A percentile compares a stretch with the other conserved stretches of the same genome.
These are phyloP conservation scores for Drosophila subobscura DNA, from an alignment of 1,140 invertebrate species.

Conservation along the genomic window DNA sequence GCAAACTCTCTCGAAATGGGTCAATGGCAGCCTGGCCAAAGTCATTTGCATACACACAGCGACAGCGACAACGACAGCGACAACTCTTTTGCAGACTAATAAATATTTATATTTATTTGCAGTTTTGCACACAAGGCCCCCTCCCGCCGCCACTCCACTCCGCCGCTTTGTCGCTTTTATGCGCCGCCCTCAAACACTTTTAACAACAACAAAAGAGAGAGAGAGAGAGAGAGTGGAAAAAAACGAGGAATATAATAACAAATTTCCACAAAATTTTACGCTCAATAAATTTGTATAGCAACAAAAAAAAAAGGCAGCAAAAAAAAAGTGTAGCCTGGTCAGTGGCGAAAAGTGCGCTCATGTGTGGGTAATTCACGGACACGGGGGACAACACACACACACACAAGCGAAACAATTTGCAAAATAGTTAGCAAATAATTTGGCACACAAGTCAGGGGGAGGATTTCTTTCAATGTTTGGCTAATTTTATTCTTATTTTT, in stretches of 20 bases:
- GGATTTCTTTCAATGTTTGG: constrained; percentile 14
- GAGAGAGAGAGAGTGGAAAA: too few species aligned
- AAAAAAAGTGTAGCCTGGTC: constrained; percentile 53
- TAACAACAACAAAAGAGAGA: neutral
- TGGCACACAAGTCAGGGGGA: constrained; percentile 22
- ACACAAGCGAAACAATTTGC: constrained; percentile 15
- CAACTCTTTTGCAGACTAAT: constrained; percentile 57
- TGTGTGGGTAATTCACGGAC: constrained; percentile 65
- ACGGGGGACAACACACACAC: neutral
- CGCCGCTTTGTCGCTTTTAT: constrained; percentile 1
- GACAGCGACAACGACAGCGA: constrained; percentile 16
- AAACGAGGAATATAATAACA: constrained; percentile 3
- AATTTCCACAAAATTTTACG: constrained; percentile 75
- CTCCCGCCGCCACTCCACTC: too few species aligned
- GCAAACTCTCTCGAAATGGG: constrained; percentile 47
- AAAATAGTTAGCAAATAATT: constrained; percentile 58
- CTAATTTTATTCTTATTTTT: too few species aligned
- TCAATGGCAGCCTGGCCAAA: constrained; percentile 42
- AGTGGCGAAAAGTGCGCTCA: constrained; percentile 67
- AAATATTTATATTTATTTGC: constrained; percentile 82
- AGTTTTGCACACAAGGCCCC: constrained; percentile 59
- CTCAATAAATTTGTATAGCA: constrained; percentile 65
- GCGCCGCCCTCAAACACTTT: too few species aligned
- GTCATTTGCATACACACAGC: constrained; percentile 70
- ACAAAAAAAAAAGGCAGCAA: constrained; percentile 48